Evolutionary conservation across 1,140 invertebrate genomes (phyloP).

Genomic region (Drosophila micromelanica): DNA sequence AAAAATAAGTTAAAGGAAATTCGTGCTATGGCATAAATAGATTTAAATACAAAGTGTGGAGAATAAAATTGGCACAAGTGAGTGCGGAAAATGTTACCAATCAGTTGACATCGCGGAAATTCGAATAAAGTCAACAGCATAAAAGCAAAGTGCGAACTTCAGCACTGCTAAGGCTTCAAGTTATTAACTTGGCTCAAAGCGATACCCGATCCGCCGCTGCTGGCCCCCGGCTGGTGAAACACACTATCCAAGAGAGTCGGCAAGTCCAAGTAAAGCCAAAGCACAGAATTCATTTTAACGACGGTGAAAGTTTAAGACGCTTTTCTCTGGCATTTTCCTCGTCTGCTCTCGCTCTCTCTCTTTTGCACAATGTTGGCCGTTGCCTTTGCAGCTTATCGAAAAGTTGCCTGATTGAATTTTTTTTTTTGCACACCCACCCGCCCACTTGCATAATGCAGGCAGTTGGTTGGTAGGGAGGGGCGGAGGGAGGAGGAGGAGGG

Average conservation of each 20-base stretch:
- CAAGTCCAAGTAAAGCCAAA: slow-evolving; percentile 31
- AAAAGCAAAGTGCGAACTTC: slow-evolving; percentile 69
- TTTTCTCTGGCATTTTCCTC: slow-evolving; percentile 44
- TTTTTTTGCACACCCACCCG: not conserved
- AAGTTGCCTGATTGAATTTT: slow-evolving; percentile 79
- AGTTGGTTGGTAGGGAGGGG: too few species aligned
- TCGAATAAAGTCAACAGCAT: slow-evolving; percentile 69
- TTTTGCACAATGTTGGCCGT: slow-evolving; percentile 32
- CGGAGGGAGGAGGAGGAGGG: too few species aligned
- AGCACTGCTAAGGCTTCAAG: slow-evolving; percentile 76
- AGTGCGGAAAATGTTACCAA: slow-evolving; percentile 8
- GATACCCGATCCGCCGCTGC: slow-evolving; percentile 61
- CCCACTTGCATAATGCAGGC: slow-evolving; percentile 55
- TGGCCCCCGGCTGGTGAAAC: slow-evolving; percentile 12
- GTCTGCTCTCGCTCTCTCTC: slow-evolving; percentile 9
- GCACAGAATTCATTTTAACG: slow-evolving; percentile 62
- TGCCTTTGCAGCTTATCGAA: slow-evolving; percentile 79
- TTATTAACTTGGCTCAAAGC: slow-evolving; percentile 79
- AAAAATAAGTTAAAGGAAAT: not conserved
- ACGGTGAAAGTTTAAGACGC: slow-evolving; percentile 69
- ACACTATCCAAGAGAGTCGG: slow-evolving; percentile 14
- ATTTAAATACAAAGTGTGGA: not conserved
- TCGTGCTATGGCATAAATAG: not conserved
- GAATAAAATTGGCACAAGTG: not conserved
- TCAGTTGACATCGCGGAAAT: slow-evolving; percentile 60